A percentile compares a stretch with the other conserved stretches of the same genome.
phyloP scores from a whole-genome alignment of 1,140 invertebrate genomes.

The Drosophila repleta region DNA sequence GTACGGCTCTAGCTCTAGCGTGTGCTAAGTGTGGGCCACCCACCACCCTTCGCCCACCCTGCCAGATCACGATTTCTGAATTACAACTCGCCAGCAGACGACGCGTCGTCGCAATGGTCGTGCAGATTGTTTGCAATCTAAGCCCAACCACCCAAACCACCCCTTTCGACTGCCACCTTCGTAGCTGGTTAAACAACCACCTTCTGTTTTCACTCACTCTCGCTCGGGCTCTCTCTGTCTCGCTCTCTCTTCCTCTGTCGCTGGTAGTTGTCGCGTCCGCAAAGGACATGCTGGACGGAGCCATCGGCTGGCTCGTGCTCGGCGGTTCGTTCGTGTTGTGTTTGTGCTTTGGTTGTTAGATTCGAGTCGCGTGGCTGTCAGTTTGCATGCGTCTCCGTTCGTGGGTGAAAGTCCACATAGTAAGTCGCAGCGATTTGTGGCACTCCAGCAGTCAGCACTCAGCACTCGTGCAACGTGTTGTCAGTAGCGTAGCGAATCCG shows the following conservation, averaged over 20 bases:
- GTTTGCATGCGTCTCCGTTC: conserved; percentile 63
- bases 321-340: conserved; percentile 59
- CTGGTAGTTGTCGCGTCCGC: conserved; percentile 15
- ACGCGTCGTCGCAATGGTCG: conserved; percentile 27
- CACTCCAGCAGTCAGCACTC: neutral
- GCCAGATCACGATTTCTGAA: conserved; percentile 33
- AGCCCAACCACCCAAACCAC: conserved; percentile 49
- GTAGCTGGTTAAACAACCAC: conserved; percentile 52
- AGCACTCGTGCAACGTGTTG: conserved; percentile 29
- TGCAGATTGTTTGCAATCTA: conserved; percentile 27
- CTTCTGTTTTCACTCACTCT: conserved; percentile 44
- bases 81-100: conserved; percentile 44
- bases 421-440: conserved; percentile 21
- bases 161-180: conserved; percentile 30
- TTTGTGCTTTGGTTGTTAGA: conserved; percentile 61
- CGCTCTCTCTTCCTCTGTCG: neutral
- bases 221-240: conserved; percentile 2
- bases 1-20: conserved; percentile 32
- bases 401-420: conserved; percentile 68
- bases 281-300: conserved; percentile 22
- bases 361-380: conserved; percentile 66
- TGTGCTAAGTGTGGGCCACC: conserved; percentile 25
- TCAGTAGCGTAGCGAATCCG: conserved; percentile 46
- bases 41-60: conserved; percentile 38
- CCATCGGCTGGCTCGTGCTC: conserved; percentile 48